Evolutionary conservation across 2,113 vertebrate species (phyloP), one percentile per base, ranked within the genome.

Genomic region (Brachyhypopomus gauderio): DNA sequence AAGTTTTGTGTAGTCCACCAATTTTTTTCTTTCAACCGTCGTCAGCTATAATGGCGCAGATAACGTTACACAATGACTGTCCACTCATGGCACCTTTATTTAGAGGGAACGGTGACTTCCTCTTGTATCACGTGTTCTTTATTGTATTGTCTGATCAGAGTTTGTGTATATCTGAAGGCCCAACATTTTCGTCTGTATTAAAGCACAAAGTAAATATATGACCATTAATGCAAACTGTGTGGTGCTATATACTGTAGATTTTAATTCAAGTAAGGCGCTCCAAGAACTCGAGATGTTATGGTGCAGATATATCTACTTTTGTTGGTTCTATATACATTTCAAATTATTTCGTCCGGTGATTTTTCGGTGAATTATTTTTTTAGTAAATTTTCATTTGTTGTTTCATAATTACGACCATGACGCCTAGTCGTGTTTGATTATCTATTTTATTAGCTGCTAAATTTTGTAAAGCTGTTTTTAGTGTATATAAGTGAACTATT

Each of bases 131-230:
- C n/a, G 3, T 67, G 62, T 78, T 23, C 25, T 58, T 55, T 67
- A 9, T 36, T 82, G 79, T 81, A 81, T 79, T 74, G 59, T 82
- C 14, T 66, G 73, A 30, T 48, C 63, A 70, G 73, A 77, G 75
- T 66, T 77, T 81, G 79, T 81, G 55, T 30, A 75, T 75, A 82
- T 75, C 73, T 72, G n/a, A 75, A 85, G 56, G 23, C 72, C 64
- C 56, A 67, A 58, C 62, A 79, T 58, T 52, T n/a, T 25, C 14
- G 17, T 80, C 70, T 80, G 78, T 86, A 81, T 79, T 66, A 80
- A 86, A 86, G 80, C 85, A 86, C 83, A 82, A 74, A 62, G 56
- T 84, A 38, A 76, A 55, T 60, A 64, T 81, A 58, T 25, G 30
- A 55, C n/a, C 55, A 67, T 58, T 70, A 75, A 59, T 66, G 25